Percentiles rank a stretch among this genome's conserved stretches.
These are phyloP conservation scores for Apostichopus parvimensis DNA, from an alignment of 35 echinoderm and acorn worm species.

Conservation along the genomic window DNA sequence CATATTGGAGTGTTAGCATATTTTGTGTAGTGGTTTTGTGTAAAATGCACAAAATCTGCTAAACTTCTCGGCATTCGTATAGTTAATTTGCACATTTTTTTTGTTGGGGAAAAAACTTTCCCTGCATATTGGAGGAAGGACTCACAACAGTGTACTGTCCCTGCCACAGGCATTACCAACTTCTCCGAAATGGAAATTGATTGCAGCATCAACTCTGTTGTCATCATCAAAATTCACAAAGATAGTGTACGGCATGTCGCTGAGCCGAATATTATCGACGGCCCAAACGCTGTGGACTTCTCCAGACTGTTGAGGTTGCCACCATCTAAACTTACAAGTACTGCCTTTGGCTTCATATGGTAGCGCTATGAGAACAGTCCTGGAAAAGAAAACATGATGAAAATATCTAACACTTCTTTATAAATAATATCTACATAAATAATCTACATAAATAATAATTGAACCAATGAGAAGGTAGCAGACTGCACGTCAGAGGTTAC, in stretches of 20 bases:
- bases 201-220: conserved; percentile 30
- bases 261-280: conserved; percentile 73
- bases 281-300: conserved; percentile 74
- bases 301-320: conserved; percentile 56
- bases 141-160: conserved; percentile 66
- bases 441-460: no score
- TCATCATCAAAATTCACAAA: conserved; percentile 72
- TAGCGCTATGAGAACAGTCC: conserved; percentile 69
- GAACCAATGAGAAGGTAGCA: no score
- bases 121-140: background rate
- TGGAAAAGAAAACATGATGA: conserved; percentile 4
- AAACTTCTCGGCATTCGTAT: no score
- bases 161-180: conserved; percentile 65
- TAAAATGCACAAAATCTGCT: no score
- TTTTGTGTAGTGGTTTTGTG: no score
- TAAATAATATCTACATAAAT: no score
- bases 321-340: conserved; percentile 81
- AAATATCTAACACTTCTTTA: background rate
- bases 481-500: no score
- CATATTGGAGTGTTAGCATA: no score
- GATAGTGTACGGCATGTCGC: conserved; percentile 64
- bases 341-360: conserved; percentile 48
- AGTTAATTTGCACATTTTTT: no score
- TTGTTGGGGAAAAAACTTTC: no score
- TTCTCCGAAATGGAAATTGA: conserved; percentile 82